These are phyloP conservation scores for Graptemys geographica DNA, from an alignment of 2,797 vertebrate genomes.

Conservation along the genomic window DNA sequence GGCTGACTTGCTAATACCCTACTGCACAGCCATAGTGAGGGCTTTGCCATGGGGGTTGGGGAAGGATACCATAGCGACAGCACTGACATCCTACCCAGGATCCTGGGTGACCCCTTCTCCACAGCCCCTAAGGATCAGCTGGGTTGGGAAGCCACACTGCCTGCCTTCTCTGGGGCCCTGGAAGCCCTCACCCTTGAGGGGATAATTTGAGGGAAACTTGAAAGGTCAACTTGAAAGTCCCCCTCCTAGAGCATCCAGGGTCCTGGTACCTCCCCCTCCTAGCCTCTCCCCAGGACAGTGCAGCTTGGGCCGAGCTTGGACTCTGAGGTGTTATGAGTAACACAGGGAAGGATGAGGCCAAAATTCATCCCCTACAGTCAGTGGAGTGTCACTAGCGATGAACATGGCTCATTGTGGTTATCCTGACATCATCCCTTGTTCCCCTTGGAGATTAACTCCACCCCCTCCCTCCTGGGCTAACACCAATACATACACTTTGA, in stretches of 20 bases:
- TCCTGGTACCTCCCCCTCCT: not conserved
- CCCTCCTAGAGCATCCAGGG: not conserved
- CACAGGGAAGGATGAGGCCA: not conserved
- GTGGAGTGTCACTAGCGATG: not conserved
- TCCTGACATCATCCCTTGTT: not conserved
- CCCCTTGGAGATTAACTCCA: too few relatives aligned
- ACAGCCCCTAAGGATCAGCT: not conserved
- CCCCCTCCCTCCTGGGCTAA: too few relatives aligned
- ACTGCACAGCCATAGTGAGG: not conserved
- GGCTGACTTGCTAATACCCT: not conserved
- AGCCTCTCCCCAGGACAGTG: not conserved
- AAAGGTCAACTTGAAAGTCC: too few relatives aligned
- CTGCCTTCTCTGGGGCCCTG: not conserved
- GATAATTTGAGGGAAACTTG: not conserved
- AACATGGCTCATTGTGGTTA: not conserved
- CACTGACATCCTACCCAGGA: too few relatives aligned
- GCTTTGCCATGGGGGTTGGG: not conserved
- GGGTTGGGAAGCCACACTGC: not conserved
- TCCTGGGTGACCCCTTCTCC: not conserved
- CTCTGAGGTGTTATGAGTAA: not conserved
- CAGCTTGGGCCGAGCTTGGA: not conserved
- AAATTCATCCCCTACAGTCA: not conserved
- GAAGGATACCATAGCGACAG: too few relatives aligned
- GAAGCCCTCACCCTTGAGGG: not conserved
- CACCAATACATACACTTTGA: not conserved